These are phyloP conservation scores for Fringilla coelebs DNA, from an alignment of 2,797 vertebrate species.

Conservation along the genomic window DNA sequence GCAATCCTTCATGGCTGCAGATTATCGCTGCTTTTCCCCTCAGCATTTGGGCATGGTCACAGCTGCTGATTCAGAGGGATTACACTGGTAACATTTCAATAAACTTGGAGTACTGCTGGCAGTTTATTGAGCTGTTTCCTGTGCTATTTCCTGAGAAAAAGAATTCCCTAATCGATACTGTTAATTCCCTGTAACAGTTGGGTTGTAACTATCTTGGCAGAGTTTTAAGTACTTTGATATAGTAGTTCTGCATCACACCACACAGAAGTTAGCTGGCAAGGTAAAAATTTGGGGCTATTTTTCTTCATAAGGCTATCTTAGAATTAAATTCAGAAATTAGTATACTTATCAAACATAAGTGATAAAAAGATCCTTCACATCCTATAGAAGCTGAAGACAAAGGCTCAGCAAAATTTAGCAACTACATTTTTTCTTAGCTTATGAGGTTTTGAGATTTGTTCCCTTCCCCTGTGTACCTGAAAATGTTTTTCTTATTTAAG, in stretches of 20 bases:
- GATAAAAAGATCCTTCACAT: background rate
- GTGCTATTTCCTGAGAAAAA: background rate
- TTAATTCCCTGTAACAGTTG: background rate
- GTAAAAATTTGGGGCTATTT: background rate
- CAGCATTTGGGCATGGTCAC: background rate
- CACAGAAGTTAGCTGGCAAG: background rate
- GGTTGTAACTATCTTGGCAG: background rate
- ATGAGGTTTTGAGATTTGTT: background rate
- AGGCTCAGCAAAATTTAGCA: background rate
- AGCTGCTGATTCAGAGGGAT: background rate
- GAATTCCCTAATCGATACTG: background rate
- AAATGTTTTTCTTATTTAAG: background rate
- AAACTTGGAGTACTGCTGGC: background rate
- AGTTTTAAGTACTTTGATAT: background rate
- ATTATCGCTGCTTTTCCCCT: background rate
- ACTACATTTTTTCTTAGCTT: background rate
- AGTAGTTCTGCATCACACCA: background rate
- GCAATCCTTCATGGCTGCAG: rapidly evolving
- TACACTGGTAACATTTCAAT: background rate
- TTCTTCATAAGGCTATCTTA: background rate
- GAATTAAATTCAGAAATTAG: background rate
- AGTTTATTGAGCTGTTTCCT: background rate
- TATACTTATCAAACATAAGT: background rate
- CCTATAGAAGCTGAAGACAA: background rate
- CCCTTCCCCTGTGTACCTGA: background rate